Evolutionary conservation across 2,113 vertebrate species (phyloP).

Genomic region (Nothoprocta perdicaria): DNA sequence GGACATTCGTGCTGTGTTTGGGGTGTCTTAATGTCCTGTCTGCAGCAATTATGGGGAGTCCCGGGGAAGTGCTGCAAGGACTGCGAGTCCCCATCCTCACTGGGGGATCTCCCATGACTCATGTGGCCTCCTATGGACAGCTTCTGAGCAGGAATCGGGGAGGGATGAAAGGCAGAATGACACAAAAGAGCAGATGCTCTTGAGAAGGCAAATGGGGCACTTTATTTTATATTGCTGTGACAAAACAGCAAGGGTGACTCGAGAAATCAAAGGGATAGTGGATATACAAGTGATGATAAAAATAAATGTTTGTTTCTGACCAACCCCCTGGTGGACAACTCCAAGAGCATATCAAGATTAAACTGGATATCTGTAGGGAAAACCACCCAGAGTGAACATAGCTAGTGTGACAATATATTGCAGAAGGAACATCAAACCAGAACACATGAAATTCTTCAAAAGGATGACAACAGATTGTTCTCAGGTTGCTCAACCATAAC

Average conservation of each 20-base stretch:
- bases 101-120: background rate
- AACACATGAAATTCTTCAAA: background rate
- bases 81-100: background rate
- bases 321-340: background rate
- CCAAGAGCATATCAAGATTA: background rate
- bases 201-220: background rate
- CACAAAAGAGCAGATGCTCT: background rate
- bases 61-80: background rate
- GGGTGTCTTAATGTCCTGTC: background rate
- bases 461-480: background rate
- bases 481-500: background rate
- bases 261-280: background rate
- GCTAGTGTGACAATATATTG: background rate
- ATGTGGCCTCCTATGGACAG: background rate
- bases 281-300: background rate
- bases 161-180: background rate
- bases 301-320: background rate
- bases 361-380: background rate
- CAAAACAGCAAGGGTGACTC: background rate
- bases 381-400: background rate
- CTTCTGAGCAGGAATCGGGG: background rate
- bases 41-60: background rate
- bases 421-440: background rate
- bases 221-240: background rate
- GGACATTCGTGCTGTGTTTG: background rate